Percentiles rank a stretch among this genome's conserved stretches.
phyloP scores from a whole-genome alignment of 2,888 invertebrate species.

The Eupithecia exiguata region DNA sequence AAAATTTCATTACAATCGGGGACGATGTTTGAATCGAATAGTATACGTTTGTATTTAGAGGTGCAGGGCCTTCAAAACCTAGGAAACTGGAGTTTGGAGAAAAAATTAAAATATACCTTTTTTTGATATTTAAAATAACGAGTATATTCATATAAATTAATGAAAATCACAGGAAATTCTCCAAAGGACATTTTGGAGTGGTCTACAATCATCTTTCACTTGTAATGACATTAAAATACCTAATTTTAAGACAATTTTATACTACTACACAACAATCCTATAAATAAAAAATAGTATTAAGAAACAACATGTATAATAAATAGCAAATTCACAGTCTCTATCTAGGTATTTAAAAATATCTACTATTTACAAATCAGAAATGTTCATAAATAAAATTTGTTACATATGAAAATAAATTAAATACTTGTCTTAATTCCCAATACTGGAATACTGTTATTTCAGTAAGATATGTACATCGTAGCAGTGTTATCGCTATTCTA shows the following conservation, averaged over 20 bases:
- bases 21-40: too few species aligned
- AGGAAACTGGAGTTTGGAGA: neutral
- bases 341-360: neutral
- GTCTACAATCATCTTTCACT: slow-evolving; percentile 8
- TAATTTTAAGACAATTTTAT: neutral
- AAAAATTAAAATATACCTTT: neutral
- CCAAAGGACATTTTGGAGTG: slow-evolving; percentile 20
- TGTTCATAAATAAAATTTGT: neutral
- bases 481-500: neutral
- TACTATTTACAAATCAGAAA: neutral
- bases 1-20: too few species aligned
- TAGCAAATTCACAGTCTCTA: neutral
- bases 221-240: neutral
- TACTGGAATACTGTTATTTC: neutral
- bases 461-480: neutral
- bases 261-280: neutral
- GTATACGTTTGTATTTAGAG: too few species aligned
- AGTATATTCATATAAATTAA: slow-evolving; percentile 19
- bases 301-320: neutral
- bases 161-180: slow-evolving; percentile 22
- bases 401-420: neutral
- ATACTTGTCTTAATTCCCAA: slow-evolving; percentile 1
- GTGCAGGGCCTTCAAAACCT: too few species aligned
- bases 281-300: neutral
- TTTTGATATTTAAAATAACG: slow-evolving; percentile 3